Conservation (phyloP, 2,113 vertebrate genomes). For the Tachycineta bicolor region DNA sequence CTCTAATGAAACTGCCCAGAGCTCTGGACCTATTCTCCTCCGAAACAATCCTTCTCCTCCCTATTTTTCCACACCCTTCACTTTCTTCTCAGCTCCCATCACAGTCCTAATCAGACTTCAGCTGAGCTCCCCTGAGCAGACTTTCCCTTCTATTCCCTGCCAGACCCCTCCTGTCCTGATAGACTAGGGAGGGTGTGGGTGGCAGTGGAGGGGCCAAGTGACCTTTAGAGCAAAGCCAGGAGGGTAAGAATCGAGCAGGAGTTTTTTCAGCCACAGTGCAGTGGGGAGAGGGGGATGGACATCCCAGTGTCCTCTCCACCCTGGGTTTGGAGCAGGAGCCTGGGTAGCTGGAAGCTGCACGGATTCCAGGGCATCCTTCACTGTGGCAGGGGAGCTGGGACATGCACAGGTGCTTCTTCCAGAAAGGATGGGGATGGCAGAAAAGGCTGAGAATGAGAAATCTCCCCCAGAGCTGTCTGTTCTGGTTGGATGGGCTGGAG, state of each 20-base stretch:
- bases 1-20: constrained; percentile 62
- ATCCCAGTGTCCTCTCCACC: neutral
- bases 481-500: neutral
- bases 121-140: neutral
- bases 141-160: neutral
- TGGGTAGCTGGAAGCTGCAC: neutral
- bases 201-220: neutral
- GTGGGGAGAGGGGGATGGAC: neutral
- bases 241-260: neutral
- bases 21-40: constrained; percentile 52
- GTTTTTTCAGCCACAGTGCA: accelerated
- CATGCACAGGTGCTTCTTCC: neutral
- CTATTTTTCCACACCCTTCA: constrained; percentile 23
- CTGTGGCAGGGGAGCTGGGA: neutral
- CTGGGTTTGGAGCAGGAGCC: neutral
- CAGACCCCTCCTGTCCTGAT: neutral
- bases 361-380: neutral
- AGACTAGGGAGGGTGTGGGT: neutral
- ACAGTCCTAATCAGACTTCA: neutral
- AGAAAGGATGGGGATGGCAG: neutral
- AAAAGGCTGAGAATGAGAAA: neutral
- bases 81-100: neutral
- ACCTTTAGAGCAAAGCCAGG: neutral
- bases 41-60: constrained; percentile 53
- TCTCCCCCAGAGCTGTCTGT: neutral